Conservation (phyloP, 2,888 invertebrate genomes). For the Drosophila paucipuncta region DNA sequence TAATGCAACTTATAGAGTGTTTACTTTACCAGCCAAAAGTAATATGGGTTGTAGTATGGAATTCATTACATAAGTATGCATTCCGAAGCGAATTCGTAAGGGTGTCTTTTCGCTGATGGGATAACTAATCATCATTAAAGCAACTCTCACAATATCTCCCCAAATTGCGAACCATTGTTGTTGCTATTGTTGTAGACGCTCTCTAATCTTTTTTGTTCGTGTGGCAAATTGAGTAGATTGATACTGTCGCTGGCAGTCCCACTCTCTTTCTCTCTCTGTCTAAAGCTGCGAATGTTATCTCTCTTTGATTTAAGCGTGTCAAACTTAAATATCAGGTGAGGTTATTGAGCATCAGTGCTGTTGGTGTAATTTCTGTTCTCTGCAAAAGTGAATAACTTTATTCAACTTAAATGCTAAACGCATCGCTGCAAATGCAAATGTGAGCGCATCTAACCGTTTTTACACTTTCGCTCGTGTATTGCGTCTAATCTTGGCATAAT, state of each 20-base stretch:
- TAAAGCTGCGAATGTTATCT: not conserved
- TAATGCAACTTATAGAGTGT: too few species aligned
- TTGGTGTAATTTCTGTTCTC: not conserved
- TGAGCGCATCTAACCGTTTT: not conserved
- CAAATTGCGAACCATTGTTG: not conserved
- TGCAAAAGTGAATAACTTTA: not conserved
- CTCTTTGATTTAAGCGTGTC: not conserved
- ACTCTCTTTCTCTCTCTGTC: not conserved
- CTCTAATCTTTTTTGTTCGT: not conserved
- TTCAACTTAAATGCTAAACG: not conserved
- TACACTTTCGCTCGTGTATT: conserved; percentile 45
- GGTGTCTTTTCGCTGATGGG: not conserved
- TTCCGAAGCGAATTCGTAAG: too few species aligned
- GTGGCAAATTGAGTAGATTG: not conserved
- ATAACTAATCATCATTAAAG: not conserved
- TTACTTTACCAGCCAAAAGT: too few species aligned
- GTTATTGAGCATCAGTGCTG: not conserved
- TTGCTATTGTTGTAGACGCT: not conserved
- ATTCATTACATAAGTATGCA: too few species aligned
- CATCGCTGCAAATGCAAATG: conserved; percentile 16
- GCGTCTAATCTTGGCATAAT: conserved; percentile 30
- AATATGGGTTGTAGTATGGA: too few species aligned
- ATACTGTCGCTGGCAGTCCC: not conserved
- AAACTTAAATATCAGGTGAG: not conserved
- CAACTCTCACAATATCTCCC: not conserved